phyloP scores from a whole-genome alignment of 2,797 vertebrate genomes.

The Onychomys leucogaster region DNA sequence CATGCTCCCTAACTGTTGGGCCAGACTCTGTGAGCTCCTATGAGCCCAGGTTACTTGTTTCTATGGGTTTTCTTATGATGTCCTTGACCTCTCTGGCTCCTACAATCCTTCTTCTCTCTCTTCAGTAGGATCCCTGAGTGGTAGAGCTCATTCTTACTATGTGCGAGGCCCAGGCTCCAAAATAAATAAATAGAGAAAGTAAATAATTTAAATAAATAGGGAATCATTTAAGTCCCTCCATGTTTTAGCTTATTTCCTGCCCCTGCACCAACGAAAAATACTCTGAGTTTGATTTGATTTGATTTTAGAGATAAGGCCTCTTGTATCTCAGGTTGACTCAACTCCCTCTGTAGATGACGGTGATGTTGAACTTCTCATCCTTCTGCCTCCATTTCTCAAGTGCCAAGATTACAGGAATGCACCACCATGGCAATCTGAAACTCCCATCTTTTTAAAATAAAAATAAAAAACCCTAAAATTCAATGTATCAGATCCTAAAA shows the following conservation, averaged over 20 bases:
- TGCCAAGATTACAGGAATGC: neutral
- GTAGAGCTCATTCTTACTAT: neutral
- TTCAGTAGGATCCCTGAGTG: neutral
- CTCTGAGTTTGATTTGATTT: neutral
- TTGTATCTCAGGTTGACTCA: neutral
- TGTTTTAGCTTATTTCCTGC: slow-evolving; percentile 47
- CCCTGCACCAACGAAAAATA: neutral
- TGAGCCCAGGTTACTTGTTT: neutral
- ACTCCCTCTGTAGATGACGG: neutral
- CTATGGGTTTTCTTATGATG: neutral
- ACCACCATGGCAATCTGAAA: neutral
- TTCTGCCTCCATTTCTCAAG: neutral
- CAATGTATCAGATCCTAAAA: neutral
- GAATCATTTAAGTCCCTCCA: neutral
- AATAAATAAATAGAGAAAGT: neutral
- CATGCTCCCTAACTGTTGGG: neutral
- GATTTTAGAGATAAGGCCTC: neutral
- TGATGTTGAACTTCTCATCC: neutral
- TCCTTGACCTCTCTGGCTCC: neutral
- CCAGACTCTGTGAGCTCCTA: neutral
- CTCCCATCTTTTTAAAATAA: neutral
- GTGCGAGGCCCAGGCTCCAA: neutral
- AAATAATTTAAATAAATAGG: neutral
- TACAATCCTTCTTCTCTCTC: neutral
- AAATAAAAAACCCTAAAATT: neutral